Evolutionary conservation across 2,113 vertebrate genomes (phyloP).

Genomic region (Tenrec ecaudatus): DNA sequence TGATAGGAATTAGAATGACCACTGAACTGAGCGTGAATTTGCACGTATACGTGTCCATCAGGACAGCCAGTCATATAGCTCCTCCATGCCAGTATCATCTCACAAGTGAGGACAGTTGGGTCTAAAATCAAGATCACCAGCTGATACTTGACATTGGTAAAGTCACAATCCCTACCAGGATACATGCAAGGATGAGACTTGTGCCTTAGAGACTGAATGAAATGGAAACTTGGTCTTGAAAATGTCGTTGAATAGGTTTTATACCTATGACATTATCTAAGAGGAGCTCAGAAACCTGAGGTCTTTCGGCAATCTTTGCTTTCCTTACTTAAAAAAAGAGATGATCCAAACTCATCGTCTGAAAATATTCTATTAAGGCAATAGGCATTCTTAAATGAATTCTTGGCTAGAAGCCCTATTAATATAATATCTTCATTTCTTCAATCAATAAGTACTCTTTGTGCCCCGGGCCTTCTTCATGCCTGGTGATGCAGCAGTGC

Average conservation of each 20-base stretch:
- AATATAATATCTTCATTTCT: constrained; percentile 2
- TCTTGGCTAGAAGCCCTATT: neutral
- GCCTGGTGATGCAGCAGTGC: neutral
- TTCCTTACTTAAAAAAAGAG: constrained; percentile 20
- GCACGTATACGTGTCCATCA: neutral
- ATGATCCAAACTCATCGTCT: neutral
- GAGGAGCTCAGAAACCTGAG: neutral
- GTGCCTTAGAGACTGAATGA: neutral
- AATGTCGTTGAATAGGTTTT: constrained; percentile 5
- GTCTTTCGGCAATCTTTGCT: neutral
- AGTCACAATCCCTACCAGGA: neutral
- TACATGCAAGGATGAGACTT: constrained; percentile 14
- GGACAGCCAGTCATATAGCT: neutral
- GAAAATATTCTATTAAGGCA: neutral
- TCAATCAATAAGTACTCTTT: constrained; percentile 48
- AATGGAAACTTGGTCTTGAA: neutral
- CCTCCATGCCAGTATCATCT: neutral
- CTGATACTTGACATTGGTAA: neutral
- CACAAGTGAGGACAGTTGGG: neutral
- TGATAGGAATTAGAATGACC: constrained; percentile 23
- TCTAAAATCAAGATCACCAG: neutral
- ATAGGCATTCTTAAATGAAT: constrained; percentile 2
- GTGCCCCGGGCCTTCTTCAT: neutral
- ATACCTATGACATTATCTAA: neutral
- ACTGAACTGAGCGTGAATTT: neutral